These are phyloP conservation scores for Pelobates fuscus DNA, from an alignment of 2,113 vertebrate species.

Conservation along the genomic window DNA sequence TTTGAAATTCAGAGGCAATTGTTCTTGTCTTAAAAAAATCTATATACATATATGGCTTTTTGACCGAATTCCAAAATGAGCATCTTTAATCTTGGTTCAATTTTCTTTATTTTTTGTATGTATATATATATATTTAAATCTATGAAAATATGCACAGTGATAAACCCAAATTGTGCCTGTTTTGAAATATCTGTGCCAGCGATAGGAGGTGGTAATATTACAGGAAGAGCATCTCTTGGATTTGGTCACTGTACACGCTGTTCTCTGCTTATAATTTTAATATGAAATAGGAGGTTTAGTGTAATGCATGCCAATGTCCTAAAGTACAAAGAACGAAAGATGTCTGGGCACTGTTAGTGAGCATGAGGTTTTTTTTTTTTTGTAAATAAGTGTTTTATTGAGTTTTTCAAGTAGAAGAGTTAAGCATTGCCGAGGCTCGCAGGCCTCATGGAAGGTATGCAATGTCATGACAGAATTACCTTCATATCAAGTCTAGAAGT, in stretches of 20 bases:
- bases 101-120: background rate
- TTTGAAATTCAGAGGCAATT: slow-evolving; percentile 70
- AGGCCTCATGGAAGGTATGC: too few species aligned
- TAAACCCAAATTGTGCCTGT: slow-evolving; percentile 47
- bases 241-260: slow-evolving; percentile 52
- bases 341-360: too few species aligned
- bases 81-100: slow-evolving; percentile 55
- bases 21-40: slow-evolving; percentile 64
- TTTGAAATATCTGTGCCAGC: slow-evolving; percentile 41
- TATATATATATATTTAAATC: slow-evolving; percentile 48
- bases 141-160: slow-evolving; percentile 55
- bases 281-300: background rate
- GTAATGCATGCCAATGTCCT: background rate
- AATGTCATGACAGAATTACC: too few species aligned
- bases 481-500: too few species aligned
- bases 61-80: slow-evolving; percentile 61
- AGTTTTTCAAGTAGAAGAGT: too few species aligned
- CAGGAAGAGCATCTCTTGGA: slow-evolving; percentile 36
- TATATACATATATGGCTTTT: slow-evolving; percentile 57
- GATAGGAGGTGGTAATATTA: slow-evolving; percentile 37
- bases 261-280: slow-evolving; percentile 1
- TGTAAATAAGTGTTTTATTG: too few species aligned
- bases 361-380: too few species aligned
- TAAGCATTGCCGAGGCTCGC: too few species aligned
- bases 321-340: too few species aligned